Evolutionary conservation across 2,113 vertebrate genomes (phyloP).

Genomic region (Dipodomys merriami): DNA sequence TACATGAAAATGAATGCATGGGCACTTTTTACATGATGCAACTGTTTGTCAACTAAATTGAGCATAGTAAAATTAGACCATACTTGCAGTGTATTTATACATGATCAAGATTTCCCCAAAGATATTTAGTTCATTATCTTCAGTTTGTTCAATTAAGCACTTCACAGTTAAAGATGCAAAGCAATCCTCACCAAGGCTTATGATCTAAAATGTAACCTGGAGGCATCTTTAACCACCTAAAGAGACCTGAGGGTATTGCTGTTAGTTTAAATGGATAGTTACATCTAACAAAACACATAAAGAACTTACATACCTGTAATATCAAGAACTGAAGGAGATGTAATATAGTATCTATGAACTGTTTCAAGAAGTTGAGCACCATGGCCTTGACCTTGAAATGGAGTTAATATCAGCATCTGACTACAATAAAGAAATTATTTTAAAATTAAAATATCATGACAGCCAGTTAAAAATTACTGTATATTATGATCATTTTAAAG

Average conservation of each 20-base stretch:
- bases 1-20: conserved; percentile 36
- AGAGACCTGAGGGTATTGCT: background rate
- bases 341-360: conserved; percentile 96
- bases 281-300: conserved; percentile 39
- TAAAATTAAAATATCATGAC: conserved; percentile 75
- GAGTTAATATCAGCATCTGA: conserved; percentile 99
- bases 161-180: conserved; percentile 36
- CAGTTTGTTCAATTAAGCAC: conserved; percentile 56
- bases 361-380: conserved; percentile 98
- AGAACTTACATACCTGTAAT: conserved; percentile 92
- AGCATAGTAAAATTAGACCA: conserved; percentile 29
- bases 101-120: conserved; percentile 35
- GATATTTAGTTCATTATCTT: conserved; percentile 37
- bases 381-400: conserved; percentile 99
- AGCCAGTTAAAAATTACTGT: conserved; percentile 26
- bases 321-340: conserved; percentile 94
- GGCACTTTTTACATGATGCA: conserved; percentile 38
- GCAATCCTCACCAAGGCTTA: conserved; percentile 18
- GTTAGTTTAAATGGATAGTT: conserved; percentile 50
- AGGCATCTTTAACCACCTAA: conserved; percentile 24
- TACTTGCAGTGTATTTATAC: conserved; percentile 5
- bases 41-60: conserved; percentile 43
- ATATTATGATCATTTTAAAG: conserved; percentile 59
- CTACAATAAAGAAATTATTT: conserved; percentile 86
- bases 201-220: conserved; percentile 53